A percentile compares a stretch with the other conserved stretches of the same genome.
Evolutionary conservation across 2,113 vertebrate genomes (phyloP).

Genomic region (Chunga burmeisteri): DNA sequence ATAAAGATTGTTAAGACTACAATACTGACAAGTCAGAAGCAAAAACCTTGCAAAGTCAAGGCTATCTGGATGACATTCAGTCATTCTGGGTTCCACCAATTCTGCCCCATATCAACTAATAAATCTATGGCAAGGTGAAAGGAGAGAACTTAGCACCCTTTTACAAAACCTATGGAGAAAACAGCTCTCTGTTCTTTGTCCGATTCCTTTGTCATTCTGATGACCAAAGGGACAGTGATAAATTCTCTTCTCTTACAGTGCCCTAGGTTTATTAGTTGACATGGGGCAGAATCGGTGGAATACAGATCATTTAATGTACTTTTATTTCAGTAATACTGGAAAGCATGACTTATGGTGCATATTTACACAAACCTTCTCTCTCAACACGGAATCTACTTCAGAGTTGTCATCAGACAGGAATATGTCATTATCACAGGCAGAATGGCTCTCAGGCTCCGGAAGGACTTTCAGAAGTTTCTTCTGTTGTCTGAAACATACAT

Average conservation of each 20-base stretch:
- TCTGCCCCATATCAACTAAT: not conserved
- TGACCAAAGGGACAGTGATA: not conserved
- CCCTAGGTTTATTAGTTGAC: not conserved
- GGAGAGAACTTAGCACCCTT: not conserved
- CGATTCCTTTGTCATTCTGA: not conserved
- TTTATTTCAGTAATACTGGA: not conserved
- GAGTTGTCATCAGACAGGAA: not conserved
- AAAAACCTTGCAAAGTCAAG: not conserved
- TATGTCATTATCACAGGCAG: not conserved
- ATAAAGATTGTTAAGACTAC: not conserved
- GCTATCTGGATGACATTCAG: not conserved
- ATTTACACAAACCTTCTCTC: constrained; percentile 12
- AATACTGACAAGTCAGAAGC: not conserved
- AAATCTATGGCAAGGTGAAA: not conserved
- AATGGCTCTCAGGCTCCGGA: constrained; percentile 71
- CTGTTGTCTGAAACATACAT: constrained; percentile 82
- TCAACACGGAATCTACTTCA: not conserved
- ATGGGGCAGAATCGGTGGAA: not conserved
- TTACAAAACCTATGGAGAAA: not conserved
- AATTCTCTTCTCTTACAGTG: not conserved
- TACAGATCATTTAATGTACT: not conserved
- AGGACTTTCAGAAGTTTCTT: constrained; percentile 80
- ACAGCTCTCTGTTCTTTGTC: not conserved
- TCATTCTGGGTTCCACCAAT: not conserved
- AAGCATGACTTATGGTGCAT: not conserved